Conservation (phyloP, 2,113 vertebrate genomes). For the Malurus melanocephalus region DNA sequence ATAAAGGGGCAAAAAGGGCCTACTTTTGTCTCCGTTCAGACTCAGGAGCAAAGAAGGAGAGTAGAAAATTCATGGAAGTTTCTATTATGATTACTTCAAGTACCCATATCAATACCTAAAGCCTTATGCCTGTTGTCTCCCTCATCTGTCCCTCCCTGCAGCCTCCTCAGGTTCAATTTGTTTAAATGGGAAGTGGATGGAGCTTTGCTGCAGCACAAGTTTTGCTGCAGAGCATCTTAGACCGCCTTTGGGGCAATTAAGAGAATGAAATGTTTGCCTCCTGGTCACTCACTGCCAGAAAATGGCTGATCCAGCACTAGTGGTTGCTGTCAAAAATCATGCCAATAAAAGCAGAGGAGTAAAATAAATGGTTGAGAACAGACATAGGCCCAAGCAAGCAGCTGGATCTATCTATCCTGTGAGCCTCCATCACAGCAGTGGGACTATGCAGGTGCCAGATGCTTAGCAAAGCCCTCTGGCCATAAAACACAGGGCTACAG, state of each 20-base stretch:
- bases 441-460: neutral
- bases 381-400: neutral
- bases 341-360: conserved; percentile 2
- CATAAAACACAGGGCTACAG: neutral
- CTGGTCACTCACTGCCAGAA: neutral
- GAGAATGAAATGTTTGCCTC: conserved; percentile 17
- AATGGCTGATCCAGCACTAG: conserved; percentile 6
- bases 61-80: neutral
- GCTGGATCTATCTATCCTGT: neutral
- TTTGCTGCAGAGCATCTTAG: neutral
- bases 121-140: neutral
- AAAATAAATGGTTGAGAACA: neutral
- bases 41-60: neutral
- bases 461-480: neutral
- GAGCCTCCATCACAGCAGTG: neutral
- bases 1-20: neutral
- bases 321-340: neutral
- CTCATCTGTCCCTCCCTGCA: neutral
- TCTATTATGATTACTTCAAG: neutral
- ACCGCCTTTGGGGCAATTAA: neutral
- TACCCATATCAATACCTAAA: neutral
- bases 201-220: neutral
- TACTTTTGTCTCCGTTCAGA: neutral
- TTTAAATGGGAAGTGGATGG: neutral
- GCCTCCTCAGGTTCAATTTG: neutral